A percentile compares a stretch with the other conserved stretches of the same genome.
phyloP scores from a whole-genome alignment of 2,113 vertebrate species.

The Paratilapia polleni region DNA sequence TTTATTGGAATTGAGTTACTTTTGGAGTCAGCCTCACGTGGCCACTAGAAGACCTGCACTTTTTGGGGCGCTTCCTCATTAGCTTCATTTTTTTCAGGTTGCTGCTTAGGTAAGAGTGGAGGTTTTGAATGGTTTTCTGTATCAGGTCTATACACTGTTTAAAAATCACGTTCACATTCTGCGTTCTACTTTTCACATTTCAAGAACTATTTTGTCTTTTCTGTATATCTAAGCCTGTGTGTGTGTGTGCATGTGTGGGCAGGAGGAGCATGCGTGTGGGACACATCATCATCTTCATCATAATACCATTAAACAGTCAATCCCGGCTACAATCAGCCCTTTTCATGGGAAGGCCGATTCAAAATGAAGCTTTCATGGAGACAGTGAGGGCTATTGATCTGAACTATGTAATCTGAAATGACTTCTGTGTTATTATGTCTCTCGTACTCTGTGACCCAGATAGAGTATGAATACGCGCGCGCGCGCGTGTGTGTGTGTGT shows the following conservation, averaged over 20 bases:
- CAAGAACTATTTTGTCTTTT: not conserved
- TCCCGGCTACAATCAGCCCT: constrained; percentile 48
- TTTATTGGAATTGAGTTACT: not conserved
- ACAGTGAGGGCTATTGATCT: constrained; percentile 69
- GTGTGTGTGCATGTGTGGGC: not conserved
- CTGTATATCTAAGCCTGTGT: not conserved
- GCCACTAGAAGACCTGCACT: not conserved
- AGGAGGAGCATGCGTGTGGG: not conserved
- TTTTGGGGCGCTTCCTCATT: too few relatives aligned
- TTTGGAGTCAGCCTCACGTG: not conserved
- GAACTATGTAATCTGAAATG: constrained; percentile 60
- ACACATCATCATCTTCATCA: not conserved
- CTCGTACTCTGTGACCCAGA: constrained; percentile 64
- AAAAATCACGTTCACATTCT: not conserved
- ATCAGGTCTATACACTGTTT: too few relatives aligned
- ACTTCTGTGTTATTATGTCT: constrained; percentile 67
- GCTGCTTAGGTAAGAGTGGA: not conserved
- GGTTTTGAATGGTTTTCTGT: not conserved
- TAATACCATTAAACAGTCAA: constrained; percentile 45
- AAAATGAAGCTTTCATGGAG: constrained; percentile 59
- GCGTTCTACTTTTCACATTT: not conserved
- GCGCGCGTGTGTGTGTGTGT: constrained; percentile 15
- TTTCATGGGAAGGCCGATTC: constrained; percentile 43
- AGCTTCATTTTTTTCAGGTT: not conserved
- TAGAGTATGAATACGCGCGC: constrained; percentile 28